Percentiles rank a stretch among this genome's conserved stretches.
Evolutionary conservation across 2,888 invertebrate species (phyloP).

Genomic region (Meiosimyza decipiens): DNA sequence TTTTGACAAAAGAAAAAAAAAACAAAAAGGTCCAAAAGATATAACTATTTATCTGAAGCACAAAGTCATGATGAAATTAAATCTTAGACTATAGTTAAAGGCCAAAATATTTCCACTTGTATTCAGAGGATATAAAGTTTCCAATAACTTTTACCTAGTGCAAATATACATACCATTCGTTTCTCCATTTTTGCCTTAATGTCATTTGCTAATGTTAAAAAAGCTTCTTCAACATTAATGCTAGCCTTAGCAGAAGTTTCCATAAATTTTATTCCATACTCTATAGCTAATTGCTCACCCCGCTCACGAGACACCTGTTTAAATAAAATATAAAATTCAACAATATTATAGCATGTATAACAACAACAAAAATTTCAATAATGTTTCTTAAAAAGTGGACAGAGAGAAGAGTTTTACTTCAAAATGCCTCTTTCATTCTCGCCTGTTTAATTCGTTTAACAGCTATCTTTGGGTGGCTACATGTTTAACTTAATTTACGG

Average conservation of each 20-base stretch:
- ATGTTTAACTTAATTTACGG: no score
- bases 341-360: neutral
- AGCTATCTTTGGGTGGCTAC: no score
- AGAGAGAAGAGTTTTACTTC: no score
- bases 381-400: neutral
- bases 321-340: neutral
- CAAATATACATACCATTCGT: conserved; percentile 80
- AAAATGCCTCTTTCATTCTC: no score
- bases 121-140: no score
- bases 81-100: no score
- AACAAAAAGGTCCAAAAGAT: no score
- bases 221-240: conserved; percentile 97
- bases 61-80: no score
- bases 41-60: no score
- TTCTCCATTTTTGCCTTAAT: conserved; percentile 99
- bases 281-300: conserved; percentile 96
- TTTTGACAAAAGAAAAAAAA: no score
- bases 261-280: conserved; percentile 99
- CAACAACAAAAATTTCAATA: conserved; percentile 32
- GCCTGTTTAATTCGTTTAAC: no score
- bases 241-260: conserved; percentile 99
- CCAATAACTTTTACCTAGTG: neutral
- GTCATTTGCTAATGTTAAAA: conserved; percentile 96
- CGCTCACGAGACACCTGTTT: conserved; percentile 88
- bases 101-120: no score